Evolutionary conservation across 2,888 invertebrate species (phyloP).

Genomic region (Troides aeacus): DNA sequence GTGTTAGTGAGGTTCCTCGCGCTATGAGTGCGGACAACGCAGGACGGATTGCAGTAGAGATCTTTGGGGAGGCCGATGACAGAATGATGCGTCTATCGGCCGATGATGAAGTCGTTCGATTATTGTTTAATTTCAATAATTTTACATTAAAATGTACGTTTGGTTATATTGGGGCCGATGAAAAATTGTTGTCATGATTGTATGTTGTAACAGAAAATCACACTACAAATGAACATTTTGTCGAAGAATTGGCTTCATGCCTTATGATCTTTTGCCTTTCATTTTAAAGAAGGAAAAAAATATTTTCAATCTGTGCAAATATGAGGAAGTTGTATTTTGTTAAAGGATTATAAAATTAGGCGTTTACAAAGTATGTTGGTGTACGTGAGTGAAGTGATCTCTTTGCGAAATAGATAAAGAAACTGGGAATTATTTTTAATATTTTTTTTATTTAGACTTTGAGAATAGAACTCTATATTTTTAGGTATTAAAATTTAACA

Average conservation of each 20-base stretch:
- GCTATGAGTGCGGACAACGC: too few species aligned
- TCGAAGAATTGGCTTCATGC: too few species aligned
- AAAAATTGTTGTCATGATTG: conserved; percentile 3
- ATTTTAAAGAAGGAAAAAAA: background rate
- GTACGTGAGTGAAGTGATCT: conserved; percentile 37
- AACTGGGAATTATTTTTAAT: conserved; percentile 39
- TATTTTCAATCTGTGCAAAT: background rate
- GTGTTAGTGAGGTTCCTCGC: too few species aligned
- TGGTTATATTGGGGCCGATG: background rate
- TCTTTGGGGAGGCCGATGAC: too few species aligned
- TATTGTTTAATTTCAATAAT: too few species aligned
- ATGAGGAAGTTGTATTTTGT: background rate
- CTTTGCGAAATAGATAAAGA: conserved; percentile 48
- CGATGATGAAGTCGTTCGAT: too few species aligned
- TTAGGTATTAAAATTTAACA: conserved; percentile 48
- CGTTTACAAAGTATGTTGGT: conserved; percentile 5
- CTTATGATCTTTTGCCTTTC: background rate
- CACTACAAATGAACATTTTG: background rate
- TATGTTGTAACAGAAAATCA: background rate
- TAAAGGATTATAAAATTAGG: conserved; percentile 7
- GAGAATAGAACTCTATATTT: conserved; percentile 53
- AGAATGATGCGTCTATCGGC: too few species aligned
- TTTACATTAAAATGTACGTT: conserved; percentile 5
- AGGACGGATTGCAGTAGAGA: too few species aligned
- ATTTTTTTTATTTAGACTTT: conserved; percentile 32